Evolutionary conservation across 2,888 invertebrate genomes (phyloP), one percentile per base, ranked within the genome.

Genomic region (Rhagium mordax): DNA sequence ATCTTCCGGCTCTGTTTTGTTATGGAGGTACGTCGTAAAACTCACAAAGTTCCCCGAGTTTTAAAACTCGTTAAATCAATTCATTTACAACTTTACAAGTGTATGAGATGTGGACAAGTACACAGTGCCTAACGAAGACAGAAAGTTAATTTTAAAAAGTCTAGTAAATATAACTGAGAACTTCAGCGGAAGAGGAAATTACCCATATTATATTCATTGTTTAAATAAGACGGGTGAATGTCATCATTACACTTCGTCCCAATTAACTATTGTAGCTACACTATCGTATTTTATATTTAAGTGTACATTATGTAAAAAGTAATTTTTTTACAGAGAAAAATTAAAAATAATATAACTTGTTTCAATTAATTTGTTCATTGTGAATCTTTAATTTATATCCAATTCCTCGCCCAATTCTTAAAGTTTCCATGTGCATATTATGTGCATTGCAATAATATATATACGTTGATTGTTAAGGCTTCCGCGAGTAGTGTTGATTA

Each of bases 121-220:
- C 24, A 51, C 18, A 51, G 13, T 51, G 18, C 18, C 16, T 51
- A 51, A 20, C 8, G 20, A 49, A 49, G 16, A 18, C 33, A 13
- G 18, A 51, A 51, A 51, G 18, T 16, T 8, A 51, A 51, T 51
- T 51, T 51, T 51, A 51, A 51, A 49, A 49, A 20, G 20, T 18
- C n/a, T 8, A 20, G 20, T 4, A 41, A n/a, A n/a, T 41, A 41
- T 41, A 41, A n/a, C 8, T 51, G n/a, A n/a, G n/a, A n/a, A n/a
- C n/a, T n/a, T n/a, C 7, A 8, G 10, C 51, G 51, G 51, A 51
- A 18, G 51, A 51, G 51, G 51, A 51, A 51, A 51, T 51, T 51
- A 51, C 51, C 16, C 51, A 51, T 41, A 41, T n/a, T 51, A 51
- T 51, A 18, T 7, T 20, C 51, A 51, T 51, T 51, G 51, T 51